Evolutionary conservation across 2,888 invertebrate genomes (phyloP).

Genomic region (Hemistola chrysoprasaria): DNA sequence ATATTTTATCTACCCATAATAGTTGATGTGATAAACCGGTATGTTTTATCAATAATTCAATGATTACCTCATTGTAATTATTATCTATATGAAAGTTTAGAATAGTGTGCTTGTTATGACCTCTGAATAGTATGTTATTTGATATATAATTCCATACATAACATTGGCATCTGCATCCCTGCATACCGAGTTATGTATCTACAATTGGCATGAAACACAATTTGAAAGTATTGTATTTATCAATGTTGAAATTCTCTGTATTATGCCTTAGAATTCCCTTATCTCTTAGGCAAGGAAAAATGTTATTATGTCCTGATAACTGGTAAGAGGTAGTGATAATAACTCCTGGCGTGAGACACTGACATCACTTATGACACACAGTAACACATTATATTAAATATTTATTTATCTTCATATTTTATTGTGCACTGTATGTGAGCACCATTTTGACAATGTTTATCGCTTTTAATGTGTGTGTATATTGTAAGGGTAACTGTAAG

Average conservation of each 20-base stretch:
- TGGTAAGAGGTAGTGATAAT: slow-evolving; percentile 12
- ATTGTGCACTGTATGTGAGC: slow-evolving; percentile 12
- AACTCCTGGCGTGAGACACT: slow-evolving; percentile 3
- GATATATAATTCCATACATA: too few species aligned
- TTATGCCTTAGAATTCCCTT: slow-evolving; percentile 1
- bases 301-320: slow-evolving; percentile 11
- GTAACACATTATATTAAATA: slow-evolving; percentile 5
- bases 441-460: slow-evolving; percentile 11
- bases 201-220: too few species aligned
- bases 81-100: too few species aligned
- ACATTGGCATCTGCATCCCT: too few species aligned
- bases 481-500: slow-evolving; percentile 5
- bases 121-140: too few species aligned
- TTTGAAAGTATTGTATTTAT: not conserved
- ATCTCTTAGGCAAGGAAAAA: slow-evolving; percentile 5
- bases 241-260: slow-evolving; percentile 3
- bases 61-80: too few species aligned
- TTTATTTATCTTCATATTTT: slow-evolving; percentile 6
- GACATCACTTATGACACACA: slow-evolving; percentile 2
- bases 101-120: too few species aligned
- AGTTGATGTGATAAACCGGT: too few species aligned
- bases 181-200: not conserved
- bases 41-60: too few species aligned
- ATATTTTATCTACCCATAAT: too few species aligned
- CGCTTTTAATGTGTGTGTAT: slow-evolving; percentile 8